phyloP scores from a whole-genome alignment of 2,888 invertebrate species.

The Megastigmus dorsalis region DNA sequence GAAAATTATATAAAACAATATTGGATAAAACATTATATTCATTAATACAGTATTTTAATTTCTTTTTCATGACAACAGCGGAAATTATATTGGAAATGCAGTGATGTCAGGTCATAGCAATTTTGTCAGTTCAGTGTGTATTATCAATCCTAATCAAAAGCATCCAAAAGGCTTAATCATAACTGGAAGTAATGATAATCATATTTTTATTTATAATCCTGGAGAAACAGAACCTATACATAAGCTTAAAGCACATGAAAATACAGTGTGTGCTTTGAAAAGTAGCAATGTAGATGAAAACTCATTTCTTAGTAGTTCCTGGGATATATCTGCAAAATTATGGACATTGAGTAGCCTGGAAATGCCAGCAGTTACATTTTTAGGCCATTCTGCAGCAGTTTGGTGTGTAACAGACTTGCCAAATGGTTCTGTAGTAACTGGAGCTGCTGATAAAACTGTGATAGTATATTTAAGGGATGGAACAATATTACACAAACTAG shows the following conservation, averaged over 20 bases:
- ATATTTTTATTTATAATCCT: conserved; percentile 86
- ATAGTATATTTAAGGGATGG: conserved; percentile 87
- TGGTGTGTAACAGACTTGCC: conserved; percentile 84
- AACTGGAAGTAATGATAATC: conserved; percentile 92
- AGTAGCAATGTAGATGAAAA: conserved; percentile 74
- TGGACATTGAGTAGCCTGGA: conserved; percentile 81
- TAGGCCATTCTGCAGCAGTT: conserved; percentile 82
- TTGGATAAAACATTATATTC: no score
- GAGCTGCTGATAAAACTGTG: conserved; percentile 94
- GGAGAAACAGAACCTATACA: conserved; percentile 82
- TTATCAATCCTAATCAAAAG: conserved; percentile 81
- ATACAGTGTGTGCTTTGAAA: conserved; percentile 80
- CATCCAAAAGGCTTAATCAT: conserved; percentile 87
- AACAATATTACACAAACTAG: conserved; percentile 65
- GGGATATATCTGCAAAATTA: conserved; percentile 92
- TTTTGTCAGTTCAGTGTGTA: conserved; percentile 89
- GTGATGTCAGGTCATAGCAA: conserved; percentile 88
- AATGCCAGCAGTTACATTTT: conserved; percentile 62
- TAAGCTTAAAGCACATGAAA: conserved; percentile 85
- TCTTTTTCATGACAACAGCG: conserved; percentile 38
- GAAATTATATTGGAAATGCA: conserved; percentile 78
- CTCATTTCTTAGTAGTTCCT: conserved; percentile 88
- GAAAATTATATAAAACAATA: no score
- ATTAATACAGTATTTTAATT: conserved; percentile 2
- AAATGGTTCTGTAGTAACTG: conserved; percentile 85